Percentiles rank a stretch among this genome's conserved stretches.
These are phyloP conservation scores for Belonocnema kinseyi DNA, from an alignment of 1,140 invertebrate species.

Conservation along the genomic window DNA sequence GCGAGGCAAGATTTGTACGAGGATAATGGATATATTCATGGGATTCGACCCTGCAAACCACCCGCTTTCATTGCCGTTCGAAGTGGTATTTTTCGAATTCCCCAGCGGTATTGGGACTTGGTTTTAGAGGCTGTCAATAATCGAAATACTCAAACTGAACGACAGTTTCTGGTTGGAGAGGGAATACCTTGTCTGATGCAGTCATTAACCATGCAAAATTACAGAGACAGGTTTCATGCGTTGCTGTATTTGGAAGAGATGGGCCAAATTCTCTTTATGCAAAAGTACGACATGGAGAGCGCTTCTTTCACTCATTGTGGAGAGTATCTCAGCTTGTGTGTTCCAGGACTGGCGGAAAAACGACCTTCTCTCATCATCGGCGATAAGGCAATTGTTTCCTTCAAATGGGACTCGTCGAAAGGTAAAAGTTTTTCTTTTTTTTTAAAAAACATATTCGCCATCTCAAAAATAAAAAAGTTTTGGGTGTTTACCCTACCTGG, in stretches of 20 bases:
- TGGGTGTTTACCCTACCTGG: too few relatives aligned
- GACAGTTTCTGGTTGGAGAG: constrained; percentile 63
- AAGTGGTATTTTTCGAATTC: constrained; percentile 77
- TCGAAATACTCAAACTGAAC: constrained; percentile 65
- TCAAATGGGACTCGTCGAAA: constrained; percentile 60
- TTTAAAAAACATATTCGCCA: too few relatives aligned
- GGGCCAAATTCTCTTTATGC: constrained; percentile 79
- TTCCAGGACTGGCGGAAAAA: constrained; percentile 88
- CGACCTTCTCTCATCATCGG: constrained; percentile 89
- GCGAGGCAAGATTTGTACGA: constrained; percentile 54
- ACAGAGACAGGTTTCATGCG: constrained; percentile 81
- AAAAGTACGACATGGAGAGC: constrained; percentile 82
- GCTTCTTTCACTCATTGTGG: constrained; percentile 79
- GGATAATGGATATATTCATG: constrained; percentile 73
- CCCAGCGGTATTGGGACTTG: constrained; percentile 76
- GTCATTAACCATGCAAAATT: constrained; percentile 76
- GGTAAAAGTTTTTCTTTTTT: constrained; percentile 45
- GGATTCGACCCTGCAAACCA: constrained; percentile 76
- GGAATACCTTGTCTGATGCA: constrained; percentile 74
- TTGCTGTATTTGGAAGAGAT: constrained; percentile 89
- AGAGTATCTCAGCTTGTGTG: constrained; percentile 84
- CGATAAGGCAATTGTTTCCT: constrained; percentile 81
- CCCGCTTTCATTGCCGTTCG: constrained; percentile 77
- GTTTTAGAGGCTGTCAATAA: constrained; percentile 71
- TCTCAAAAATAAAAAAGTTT: too few relatives aligned